Evolutionary conservation across 2,797 vertebrate species (phyloP), one percentile per base, ranked within the genome.

Genomic region (Novumbra hubbsi): DNA sequence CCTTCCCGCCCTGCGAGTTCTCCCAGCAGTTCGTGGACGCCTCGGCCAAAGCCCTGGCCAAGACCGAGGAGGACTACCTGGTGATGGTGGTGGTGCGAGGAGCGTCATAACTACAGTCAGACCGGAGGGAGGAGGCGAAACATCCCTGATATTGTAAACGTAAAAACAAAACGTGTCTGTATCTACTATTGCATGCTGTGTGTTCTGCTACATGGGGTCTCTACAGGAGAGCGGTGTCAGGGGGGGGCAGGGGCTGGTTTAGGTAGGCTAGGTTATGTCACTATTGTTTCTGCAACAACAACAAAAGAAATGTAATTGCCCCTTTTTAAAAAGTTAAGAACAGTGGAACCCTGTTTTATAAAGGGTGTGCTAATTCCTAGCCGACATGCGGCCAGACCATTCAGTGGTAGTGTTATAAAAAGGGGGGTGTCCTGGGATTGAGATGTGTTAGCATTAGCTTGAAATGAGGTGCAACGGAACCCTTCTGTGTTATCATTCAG

Each of bases 21-120:
- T 99, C 98, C 87, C 97, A 99, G 92, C 97, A 98, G 92, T 99
- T 99, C 92, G 94, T 99, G 93, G 97, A 99, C 97, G 96, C 96
- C 86, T 96, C 97, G 85, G 97, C 98, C 89, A 98, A 98, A 95
- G 95, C 95, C 79, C 88, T 99, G 94, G 96, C 96, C 94, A 98
- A 98, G 96, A 98, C 97, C 81, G 97, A 99, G 91, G 98, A 99
- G 87, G 98, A 99, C 96, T 99, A 96, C 92, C 92, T 99, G 93
- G 96, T 99, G 88, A 99, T 99, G 97, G 95, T 99, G 93, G 98
- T 99, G 90, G 98, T 99, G 79, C 96, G 98, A 73, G 98, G 98
- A 93, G 96, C 98, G 30, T 98, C 98, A 86, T 99, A 96, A 96
- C n/a, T 27, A 60, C 83, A 87, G 85, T 88, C 79, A 77, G 92